Evolutionary conservation across 2,113 vertebrate genomes (phyloP), one percentile per base, ranked within the genome.

Genomic region (Catharus fuscescens): DNA sequence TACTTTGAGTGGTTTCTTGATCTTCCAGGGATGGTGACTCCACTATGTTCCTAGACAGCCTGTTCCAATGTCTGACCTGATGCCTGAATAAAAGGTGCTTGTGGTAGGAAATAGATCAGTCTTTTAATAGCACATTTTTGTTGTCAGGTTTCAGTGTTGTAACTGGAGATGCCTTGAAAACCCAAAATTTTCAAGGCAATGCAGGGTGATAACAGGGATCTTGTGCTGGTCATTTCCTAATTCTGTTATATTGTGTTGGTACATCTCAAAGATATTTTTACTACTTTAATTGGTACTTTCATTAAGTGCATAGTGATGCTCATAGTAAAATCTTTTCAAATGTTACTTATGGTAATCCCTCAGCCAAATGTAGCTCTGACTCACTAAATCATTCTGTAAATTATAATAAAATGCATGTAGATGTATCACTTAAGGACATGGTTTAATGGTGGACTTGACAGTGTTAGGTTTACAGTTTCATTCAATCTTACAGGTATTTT

Each of bases 301-400:
- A 34, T 81, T 65, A 36, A 53, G 32, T 81, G 28, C 7, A 12
- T 45, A 36, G 9, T 50, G 56, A 42, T 80, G 66, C 42, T 88
- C 48, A 92, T 80, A 71, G 69, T 64, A 91, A 93, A 95, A 96
- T 88, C 83, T 71, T 77, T 84, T 83, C 72, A 80, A 67, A 92
- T 77, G 45, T 89, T 92, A 61, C 23, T 86, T 88, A 83, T 80
- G 66, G 88, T 95, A 78, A 73, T 78, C 60, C 84, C 59, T 34
- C 29, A 79, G 70, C 45, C 50, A 94, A 95, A 97, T 92, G 80
- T 87, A 94, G 71, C 65, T 80, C 81, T 93, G 81, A 96, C 69
- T 95, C 77, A 77, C 73, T 86, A 94, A 97, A 59, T 82, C 87
- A 94, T 96, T 95, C 81, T 95, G 73, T 95, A 95, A 95, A 90